Percentiles rank a stretch among this genome's conserved stretches.
Evolutionary conservation across 1,140 invertebrate genomes (phyloP).

Genomic region (Drosophila insularis): DNA sequence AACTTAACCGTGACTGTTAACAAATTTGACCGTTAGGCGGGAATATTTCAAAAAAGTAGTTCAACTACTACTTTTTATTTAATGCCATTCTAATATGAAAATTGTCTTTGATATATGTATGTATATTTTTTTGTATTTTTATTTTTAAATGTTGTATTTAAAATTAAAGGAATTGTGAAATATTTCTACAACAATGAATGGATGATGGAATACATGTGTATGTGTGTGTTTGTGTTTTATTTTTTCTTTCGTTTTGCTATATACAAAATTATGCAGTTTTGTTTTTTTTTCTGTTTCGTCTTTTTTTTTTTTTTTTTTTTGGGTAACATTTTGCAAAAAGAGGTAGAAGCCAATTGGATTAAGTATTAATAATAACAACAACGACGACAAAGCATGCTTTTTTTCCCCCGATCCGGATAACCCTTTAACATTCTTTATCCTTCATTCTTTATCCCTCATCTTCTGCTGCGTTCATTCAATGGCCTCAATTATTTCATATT

Average conservation of each 20-base stretch:
- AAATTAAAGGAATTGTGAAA: constrained; percentile 39
- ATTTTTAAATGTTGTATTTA: constrained; percentile 40
- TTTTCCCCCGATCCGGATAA: not conserved
- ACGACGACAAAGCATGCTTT: constrained; percentile 31
- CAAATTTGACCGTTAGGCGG: not conserved
- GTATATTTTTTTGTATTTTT: not conserved
- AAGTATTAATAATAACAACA: constrained; percentile 34
- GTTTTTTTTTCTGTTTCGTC: not conserved
- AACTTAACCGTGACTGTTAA: too few species aligned
- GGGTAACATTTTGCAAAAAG: constrained; percentile 36
- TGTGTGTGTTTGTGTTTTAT: too few species aligned
- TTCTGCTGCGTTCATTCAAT: constrained; percentile 62
- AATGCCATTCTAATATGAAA: too few species aligned
- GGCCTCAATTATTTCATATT: constrained; percentile 83
- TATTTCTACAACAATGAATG: constrained; percentile 38
- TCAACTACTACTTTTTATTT: too few species aligned
- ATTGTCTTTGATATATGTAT: too few species aligned
- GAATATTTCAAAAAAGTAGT: not conserved
- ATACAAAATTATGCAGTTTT: constrained; percentile 6
- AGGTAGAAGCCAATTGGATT: constrained; percentile 29
- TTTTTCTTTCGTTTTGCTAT: constrained; percentile 1
- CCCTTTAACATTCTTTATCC: not conserved
- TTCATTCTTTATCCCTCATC: not conserved
- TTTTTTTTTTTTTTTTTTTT: not conserved
- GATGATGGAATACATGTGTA: not conserved